Conservation (phyloP, 2,888 invertebrate species). For the Hanleya hanleyi region DNA sequence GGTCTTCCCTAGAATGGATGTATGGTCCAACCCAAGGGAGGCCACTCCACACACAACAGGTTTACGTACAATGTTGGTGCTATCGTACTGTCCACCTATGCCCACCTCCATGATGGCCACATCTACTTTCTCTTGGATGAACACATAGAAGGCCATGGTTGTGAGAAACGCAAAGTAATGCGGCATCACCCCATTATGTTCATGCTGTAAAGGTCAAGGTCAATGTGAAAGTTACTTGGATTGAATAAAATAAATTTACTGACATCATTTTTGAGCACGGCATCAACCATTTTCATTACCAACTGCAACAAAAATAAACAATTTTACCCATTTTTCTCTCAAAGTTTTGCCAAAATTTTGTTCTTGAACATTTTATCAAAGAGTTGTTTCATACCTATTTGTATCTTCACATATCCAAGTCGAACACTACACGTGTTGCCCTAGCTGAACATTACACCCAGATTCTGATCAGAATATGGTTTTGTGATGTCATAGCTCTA, state of each 20-base stretch:
- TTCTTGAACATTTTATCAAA: too few relatives aligned
- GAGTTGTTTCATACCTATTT: too few relatives aligned
- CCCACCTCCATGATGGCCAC: slow-evolving; percentile 97
- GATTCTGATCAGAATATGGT: too few relatives aligned
- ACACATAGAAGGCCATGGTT: slow-evolving; percentile 90
- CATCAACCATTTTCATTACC: too few relatives aligned
- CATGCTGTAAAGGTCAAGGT: slow-evolving; percentile 42
- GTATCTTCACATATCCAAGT: too few relatives aligned
- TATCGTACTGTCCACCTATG: slow-evolving; percentile 95
- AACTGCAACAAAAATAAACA: too few relatives aligned
- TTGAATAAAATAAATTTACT: not conserved
- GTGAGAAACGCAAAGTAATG: slow-evolving; percentile 96
- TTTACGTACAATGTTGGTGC: slow-evolving; percentile 92
- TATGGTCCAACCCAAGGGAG: slow-evolving; percentile 93
- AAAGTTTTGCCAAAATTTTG: too few relatives aligned
- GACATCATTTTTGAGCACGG: not conserved
- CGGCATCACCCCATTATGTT: slow-evolving; percentile 81
- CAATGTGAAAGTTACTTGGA: not conserved
- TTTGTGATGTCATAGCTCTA: too few relatives aligned
- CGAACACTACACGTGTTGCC: too few relatives aligned
- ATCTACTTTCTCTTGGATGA: slow-evolving; percentile 84
- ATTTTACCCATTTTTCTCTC: too few relatives aligned
- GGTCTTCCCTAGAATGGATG: slow-evolving; percentile 85
- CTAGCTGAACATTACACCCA: too few relatives aligned
- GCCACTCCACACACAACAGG: slow-evolving; percentile 92